These are phyloP conservation scores for Tricholaema leucomelas DNA, from an alignment of 2,113 vertebrate species.

Conservation along the genomic window DNA sequence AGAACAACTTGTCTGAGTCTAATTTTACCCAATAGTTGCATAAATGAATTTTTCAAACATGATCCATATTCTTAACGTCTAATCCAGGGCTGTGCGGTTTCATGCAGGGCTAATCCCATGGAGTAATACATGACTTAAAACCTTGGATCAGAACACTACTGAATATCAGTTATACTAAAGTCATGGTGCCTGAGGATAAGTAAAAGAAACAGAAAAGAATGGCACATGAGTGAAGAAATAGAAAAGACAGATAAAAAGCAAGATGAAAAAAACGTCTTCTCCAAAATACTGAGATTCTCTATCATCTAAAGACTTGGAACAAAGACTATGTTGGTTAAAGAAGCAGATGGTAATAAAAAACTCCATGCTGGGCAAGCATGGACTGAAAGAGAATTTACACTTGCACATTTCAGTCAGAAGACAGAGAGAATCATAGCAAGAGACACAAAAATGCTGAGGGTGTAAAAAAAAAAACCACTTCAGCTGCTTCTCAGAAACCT, in stretches of 20 bases:
- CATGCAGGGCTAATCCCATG: conserved; percentile 38
- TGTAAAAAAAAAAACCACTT: not conserved
- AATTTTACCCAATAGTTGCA: conserved; percentile 59
- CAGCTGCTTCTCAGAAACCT: not conserved
- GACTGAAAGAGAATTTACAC: not conserved
- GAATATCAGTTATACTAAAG: conserved; percentile 45
- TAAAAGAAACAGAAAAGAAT: conserved; percentile 36
- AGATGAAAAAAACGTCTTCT: not conserved
- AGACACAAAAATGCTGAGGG: not conserved
- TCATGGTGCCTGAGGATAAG: conserved; percentile 13
- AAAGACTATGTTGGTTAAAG: not conserved
- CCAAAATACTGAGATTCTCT: not conserved
- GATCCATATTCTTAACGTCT: conserved; percentile 58
- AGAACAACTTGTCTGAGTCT: conserved; percentile 57
- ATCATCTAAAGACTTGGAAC: not conserved
- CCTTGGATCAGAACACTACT: conserved; percentile 45
- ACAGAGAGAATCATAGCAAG: not conserved
- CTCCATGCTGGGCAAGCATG: not conserved
- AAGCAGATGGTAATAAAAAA: not conserved
- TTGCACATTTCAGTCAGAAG: not conserved
- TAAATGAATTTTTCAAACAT: conserved; percentile 67
- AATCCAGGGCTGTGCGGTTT: conserved; percentile 49
- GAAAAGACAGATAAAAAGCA: not conserved
- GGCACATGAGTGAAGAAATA: not conserved
- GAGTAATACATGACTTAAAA: conserved; percentile 51